Evolutionary conservation across 2,888 invertebrate species (phyloP), one percentile per base, ranked within the genome.

Genomic region (Pogonocherus hispidulus): DNA sequence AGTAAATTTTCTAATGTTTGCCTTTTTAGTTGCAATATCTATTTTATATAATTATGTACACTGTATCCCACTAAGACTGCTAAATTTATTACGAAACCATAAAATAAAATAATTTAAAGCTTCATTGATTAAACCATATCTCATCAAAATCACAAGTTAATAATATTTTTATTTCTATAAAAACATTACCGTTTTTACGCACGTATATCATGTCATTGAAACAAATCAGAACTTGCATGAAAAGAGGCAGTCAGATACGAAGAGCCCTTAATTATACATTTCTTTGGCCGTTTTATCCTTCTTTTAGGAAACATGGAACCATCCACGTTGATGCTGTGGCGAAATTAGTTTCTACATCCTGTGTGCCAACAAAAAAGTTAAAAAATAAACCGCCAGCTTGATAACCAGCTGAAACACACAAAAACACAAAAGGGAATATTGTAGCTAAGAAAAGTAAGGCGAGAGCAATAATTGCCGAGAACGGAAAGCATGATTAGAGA

Each of bases 401-500:
- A 62, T 62, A 62, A 62, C 51, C 49, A 9, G 37, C 60, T 27
- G 57, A 59, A 41, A 66, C 14, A 20, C 27, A 49, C 57, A 41
- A 66, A 57, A 59, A 66, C 47, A 66, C 56, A 64, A 55, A 49
- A 56, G 46, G 59, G 60, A 66, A 66, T 66, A 66, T 47, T 66
- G 55, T 20, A 60, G 66, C 66, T 55, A 54, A 67, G 68, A 70
- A 73, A 74, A 71, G 67, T 70, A 70, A 67, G 70, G 69, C 67
- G 71, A 72, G 72, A 65, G 75, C 67, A 77, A 76, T 76, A 80
- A 80, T 78, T 74, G 76, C 76, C 72, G 74, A 72, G 71, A 74
- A 77, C 76, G 78, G 75, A 77, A 78, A 72, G 68, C 74, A 76
- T 73, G 77, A 79, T 78, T 75, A 79, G 76, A 72, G 70, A 67